phyloP scores from a whole-genome alignment of 1,140 invertebrate genomes.

The Ceratosolen fusciceps region DNA sequence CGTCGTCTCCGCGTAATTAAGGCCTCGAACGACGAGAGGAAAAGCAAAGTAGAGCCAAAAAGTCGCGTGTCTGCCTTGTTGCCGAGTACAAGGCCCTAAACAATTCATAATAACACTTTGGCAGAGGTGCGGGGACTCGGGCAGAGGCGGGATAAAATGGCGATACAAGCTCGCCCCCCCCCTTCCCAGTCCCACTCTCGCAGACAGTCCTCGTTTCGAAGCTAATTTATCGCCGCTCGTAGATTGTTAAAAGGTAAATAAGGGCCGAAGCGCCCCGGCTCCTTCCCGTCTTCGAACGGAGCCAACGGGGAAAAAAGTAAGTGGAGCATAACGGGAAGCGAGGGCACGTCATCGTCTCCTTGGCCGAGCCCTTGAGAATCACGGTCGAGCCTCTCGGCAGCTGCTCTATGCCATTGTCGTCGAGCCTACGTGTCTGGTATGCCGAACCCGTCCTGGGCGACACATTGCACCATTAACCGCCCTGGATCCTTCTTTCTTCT shows the following conservation, averaged over 20 bases:
- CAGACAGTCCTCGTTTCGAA: not conserved
- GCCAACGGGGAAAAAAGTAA: not conserved
- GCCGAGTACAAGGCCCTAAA: not conserved
- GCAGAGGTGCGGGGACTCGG: no score
- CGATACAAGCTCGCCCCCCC: no score
- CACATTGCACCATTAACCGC: no score
- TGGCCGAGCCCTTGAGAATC: no score
- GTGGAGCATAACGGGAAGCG: not conserved
- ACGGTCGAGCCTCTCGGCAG: no score
- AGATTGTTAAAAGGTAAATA: slow-evolving; percentile 27
- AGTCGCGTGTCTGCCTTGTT: not conserved
- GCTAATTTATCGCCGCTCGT: no score
- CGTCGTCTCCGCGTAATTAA: not conserved
- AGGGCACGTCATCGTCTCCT: no score
- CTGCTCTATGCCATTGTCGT: no score
- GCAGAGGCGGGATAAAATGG: no score
- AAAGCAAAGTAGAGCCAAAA: not conserved
- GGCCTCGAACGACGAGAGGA: not conserved
- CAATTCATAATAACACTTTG: not conserved
- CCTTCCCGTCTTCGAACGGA: not conserved
- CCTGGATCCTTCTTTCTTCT: no score
- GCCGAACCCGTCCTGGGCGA: no score
- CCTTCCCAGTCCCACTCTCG: not conserved
- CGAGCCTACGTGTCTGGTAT: no score
- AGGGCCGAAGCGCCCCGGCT: not conserved